phyloP scores from a whole-genome alignment of 1,140 invertebrate genomes.

The Meloidogyne chitwoodi region DNA sequence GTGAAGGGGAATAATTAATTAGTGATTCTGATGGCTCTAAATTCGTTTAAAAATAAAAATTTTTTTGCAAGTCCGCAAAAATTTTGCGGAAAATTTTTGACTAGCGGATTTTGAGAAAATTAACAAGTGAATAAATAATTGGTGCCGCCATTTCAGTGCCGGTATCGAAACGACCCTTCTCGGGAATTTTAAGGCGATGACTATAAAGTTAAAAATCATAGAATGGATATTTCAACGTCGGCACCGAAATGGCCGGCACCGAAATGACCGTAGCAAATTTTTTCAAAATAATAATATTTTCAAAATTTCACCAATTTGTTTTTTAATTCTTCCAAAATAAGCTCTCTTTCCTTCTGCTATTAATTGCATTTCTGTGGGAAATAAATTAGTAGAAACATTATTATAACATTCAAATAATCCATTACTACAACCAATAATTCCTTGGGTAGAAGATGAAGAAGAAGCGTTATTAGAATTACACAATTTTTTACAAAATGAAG shows the following conservation, averaged over 20 bases:
- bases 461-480: not conserved
- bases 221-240: no score
- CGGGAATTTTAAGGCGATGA: no score
- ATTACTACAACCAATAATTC: constrained; percentile 18
- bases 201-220: no score
- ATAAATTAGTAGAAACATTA: not conserved
- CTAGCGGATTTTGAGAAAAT: no score
- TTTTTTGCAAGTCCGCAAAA: not conserved
- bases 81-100: not conserved
- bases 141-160: no score
- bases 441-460: constrained; percentile 11
- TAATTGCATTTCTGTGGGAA: not conserved
- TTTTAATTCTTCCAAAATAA: not conserved
- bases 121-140: no score
- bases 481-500: not conserved
- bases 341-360: not conserved
- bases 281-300: no score
- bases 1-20: not conserved
- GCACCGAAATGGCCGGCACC: not conserved
- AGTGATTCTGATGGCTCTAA: not conserved
- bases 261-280: no score
- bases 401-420: constrained; percentile 2
- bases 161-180: no score
- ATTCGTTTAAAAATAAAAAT: not conserved
- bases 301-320: no score